phyloP scores from a whole-genome alignment of 2,888 invertebrate species.

The Caenorhabditis parvicauda region DNA sequence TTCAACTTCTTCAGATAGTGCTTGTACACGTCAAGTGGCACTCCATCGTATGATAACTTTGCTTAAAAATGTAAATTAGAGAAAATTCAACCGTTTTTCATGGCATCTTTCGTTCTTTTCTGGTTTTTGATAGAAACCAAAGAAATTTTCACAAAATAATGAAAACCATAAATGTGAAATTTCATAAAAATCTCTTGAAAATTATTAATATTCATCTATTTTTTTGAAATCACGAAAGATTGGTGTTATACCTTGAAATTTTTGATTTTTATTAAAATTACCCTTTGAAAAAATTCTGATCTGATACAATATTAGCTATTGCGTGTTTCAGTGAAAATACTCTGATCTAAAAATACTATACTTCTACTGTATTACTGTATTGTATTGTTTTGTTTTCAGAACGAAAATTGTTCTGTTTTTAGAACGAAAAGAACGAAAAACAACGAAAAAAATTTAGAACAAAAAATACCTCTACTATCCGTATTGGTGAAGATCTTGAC shows the following conservation, averaged over 20 bases:
- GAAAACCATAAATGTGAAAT: not conserved
- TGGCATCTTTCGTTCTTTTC: not conserved
- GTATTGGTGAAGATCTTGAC: conserved; percentile 46
- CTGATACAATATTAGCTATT: too few species aligned
- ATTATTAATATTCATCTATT: too few species aligned
- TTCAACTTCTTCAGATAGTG: conserved; percentile 55
- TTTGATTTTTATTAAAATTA: too few species aligned
- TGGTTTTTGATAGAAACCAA: too few species aligned
- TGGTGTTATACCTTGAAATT: too few species aligned
- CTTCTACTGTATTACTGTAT: too few species aligned
- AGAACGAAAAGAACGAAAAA: not conserved
- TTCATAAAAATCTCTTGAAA: not conserved
- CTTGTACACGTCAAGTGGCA: conserved; percentile 53
- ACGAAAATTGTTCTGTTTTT: not conserved
- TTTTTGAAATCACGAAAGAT: too few species aligned
- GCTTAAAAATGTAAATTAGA: too few species aligned
- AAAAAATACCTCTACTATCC: conserved; percentile 24
- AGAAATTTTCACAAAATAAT: not conserved
- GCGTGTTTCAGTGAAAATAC: too few species aligned
- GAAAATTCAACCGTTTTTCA: not conserved
- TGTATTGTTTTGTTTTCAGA: too few species aligned
- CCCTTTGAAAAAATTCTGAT: too few species aligned
- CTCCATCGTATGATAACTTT: conserved; percentile 38
- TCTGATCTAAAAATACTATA: too few species aligned
- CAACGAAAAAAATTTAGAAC: not conserved